Evolutionary conservation across 2,888 invertebrate genomes (phyloP).

Genomic region (Caenorhabditis angaria): DNA sequence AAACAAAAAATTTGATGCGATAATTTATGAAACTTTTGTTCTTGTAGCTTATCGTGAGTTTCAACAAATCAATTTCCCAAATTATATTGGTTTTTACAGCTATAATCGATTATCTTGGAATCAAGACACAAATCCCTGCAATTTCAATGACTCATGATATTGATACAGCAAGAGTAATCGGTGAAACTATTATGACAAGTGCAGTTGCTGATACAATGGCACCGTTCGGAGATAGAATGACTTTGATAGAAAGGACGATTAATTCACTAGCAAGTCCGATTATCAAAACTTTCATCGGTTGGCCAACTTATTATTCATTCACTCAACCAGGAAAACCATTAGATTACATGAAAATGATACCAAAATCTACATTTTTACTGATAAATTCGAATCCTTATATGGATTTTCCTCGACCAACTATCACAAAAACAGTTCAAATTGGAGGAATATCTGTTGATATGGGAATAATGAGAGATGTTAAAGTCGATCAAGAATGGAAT

Average conservation of each 20-base stretch:
- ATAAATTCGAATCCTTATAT: conserved; percentile 35
- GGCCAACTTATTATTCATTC: neutral
- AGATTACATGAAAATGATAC: neutral
- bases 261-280: neutral
- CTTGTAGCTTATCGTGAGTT: neutral
- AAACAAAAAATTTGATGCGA: neutral
- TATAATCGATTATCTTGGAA: conserved; percentile 20
- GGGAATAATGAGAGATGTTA: conserved; percentile 14
- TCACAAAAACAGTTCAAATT: conserved; percentile 29
- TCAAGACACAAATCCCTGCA: conserved; percentile 14
- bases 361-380: conserved; percentile 21
- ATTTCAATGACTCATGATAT: conserved; percentile 26
- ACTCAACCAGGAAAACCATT: neutral
- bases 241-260: neutral
- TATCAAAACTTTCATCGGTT: neutral
- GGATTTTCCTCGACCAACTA: conserved; percentile 25
- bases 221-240: neutral
- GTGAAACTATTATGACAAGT: conserved; percentile 27
- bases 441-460: conserved; percentile 33
- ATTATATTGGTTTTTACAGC: neutral
- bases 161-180: conserved; percentile 8
- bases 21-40: neutral
- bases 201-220: conserved; percentile 8
- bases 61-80: conserved; percentile 5
- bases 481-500: conserved; percentile 11